Evolutionary conservation across 2,888 invertebrate species (phyloP), one percentile per base, ranked within the genome.

Genomic region (Nesidiocoris tenuis): DNA sequence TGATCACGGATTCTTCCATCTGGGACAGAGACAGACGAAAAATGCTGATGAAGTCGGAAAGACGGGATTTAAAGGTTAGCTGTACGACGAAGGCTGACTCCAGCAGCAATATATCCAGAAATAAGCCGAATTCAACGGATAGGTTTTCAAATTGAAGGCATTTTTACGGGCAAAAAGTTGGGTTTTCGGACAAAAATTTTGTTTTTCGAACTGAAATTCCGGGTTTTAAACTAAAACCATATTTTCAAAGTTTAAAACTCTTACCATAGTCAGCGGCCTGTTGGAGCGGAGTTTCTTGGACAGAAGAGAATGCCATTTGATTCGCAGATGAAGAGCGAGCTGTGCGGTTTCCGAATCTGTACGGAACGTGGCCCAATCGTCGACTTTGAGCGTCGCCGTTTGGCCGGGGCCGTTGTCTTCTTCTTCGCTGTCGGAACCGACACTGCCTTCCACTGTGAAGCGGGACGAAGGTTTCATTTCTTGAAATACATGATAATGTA

Each of bases 321-420:
- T 91, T 2, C 93, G 84, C 25, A 93, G 84, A 81, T 90, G 88
- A 79, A 90, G 86, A 0, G 90, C 87, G 79, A 90, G 82, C 63
- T 88, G 86, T 0, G 90, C 90, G 72, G 90, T 89, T 23, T 90
- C 88, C 0, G 88, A 87, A 81, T 90, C 90, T 0, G 90, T 86
- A 57, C 88, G 87, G 82, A 92, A 92, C 1, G 88, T 87, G 78
- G 91, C 87, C 91, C 92, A 92, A 77, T 91, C 90, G 81, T 92
- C 92, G 0, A 93, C 83, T 63, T 89, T 87, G 55, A 92, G 84
- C 57, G 84, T 84, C 5, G 86, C 85, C 55, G 84, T 84, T 75
- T 83, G 82, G 1, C 83, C 84, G 65, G 86, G 86, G 17, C 85
- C 84, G 23, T 84, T 83, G 68, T 85, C 85, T 78, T 88, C 86